Base-by-base conservation (phyloP, 2,888 invertebrate species). In the Gordius sp. region DNA sequence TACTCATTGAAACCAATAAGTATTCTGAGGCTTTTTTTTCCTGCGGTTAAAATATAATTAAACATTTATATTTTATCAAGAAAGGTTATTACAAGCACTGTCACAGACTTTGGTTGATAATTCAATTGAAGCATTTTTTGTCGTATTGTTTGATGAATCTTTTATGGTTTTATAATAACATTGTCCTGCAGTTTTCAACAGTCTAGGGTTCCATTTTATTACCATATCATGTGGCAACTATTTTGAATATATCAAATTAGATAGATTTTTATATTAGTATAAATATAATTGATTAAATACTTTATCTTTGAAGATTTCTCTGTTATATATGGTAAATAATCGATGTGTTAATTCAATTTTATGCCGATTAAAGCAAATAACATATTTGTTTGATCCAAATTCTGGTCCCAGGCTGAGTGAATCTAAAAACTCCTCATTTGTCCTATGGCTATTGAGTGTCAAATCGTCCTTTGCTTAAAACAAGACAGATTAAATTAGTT, bases 121-220 rank as follows among this genome's bases (percentile, higher is more conserved):
- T 62, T 80, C 81, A 54, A 89, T 77, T 58, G 73, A 71, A 41
- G 65, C 65, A 1, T 77, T 76, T 0, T 65, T 60, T 24, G 60
- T 59, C 2, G 47, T 58, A 2, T 72, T 70, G 47, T 78, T 8
- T 8, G 47, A 20, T 20, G n/a, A 47, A 47, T 16, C 59, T 20
- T 16, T 27, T 4, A 24, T 41, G n/a, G 33, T 39, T 20, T 56
- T 58, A 59, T 63, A 64, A 62, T 75, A 76, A 59, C 76, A 77
- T 60, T 69, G 74, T 2, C 79, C 91, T 20, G 87, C 87, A 2
- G 87, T 85, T 63, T 78, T 79, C 57, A 77, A 74, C 63, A 89
- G 72, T 59, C 82, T 77, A 4, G 76, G 73, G 64, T 81, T 86
- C 87, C 87, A 91, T 20, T 75, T 71, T 0, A 87, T 71, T 1